Conservation (phyloP, 2,888 invertebrate genomes). For the Eledona agricola region DNA sequence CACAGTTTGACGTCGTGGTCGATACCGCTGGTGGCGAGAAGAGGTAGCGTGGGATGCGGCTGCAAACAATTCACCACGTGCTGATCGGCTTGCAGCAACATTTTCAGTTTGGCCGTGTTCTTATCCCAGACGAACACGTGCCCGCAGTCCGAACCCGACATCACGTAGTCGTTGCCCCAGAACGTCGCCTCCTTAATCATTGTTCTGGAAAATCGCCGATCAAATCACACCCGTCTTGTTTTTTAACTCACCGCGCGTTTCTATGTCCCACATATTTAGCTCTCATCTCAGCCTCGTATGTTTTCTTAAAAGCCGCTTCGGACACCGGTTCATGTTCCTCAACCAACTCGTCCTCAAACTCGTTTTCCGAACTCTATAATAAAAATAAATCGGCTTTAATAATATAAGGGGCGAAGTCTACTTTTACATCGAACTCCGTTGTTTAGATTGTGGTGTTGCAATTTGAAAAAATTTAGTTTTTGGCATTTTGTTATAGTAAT, state of each 20-base stretch:
- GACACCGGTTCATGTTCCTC: slow-evolving; percentile 45
- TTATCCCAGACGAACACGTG: slow-evolving; percentile 87
- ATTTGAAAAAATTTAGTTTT: no score
- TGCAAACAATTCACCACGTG: slow-evolving; percentile 87
- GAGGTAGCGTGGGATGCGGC: slow-evolving; percentile 80
- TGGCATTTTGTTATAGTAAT: no score
- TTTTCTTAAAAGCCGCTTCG: slow-evolving; percentile 42
- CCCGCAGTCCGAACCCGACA: slow-evolving; percentile 91
- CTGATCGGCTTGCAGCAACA: slow-evolving; percentile 81
- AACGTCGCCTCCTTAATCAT: slow-evolving; percentile 89
- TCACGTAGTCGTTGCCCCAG: slow-evolving; percentile 82
- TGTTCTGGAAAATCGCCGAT: slow-evolving; percentile 65
- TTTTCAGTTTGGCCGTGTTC: slow-evolving; percentile 73
- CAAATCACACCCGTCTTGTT: not conserved
- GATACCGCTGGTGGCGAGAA: slow-evolving; percentile 86
- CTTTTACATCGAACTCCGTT: no score
- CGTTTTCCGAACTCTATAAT: slow-evolving; percentile 50
- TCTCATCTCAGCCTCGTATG: slow-evolving; percentile 66
- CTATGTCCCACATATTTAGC: slow-evolving; percentile 81
- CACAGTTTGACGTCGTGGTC: slow-evolving; percentile 88
- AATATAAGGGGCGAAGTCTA: no score
- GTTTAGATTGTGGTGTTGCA: no score
- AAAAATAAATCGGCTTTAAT: not conserved
- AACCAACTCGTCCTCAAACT: slow-evolving; percentile 57
- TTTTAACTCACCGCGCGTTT: slow-evolving; percentile 71